phyloP scores from a whole-genome alignment of 1,140 invertebrate genomes.

The Drosophila rhopaloa region DNA sequence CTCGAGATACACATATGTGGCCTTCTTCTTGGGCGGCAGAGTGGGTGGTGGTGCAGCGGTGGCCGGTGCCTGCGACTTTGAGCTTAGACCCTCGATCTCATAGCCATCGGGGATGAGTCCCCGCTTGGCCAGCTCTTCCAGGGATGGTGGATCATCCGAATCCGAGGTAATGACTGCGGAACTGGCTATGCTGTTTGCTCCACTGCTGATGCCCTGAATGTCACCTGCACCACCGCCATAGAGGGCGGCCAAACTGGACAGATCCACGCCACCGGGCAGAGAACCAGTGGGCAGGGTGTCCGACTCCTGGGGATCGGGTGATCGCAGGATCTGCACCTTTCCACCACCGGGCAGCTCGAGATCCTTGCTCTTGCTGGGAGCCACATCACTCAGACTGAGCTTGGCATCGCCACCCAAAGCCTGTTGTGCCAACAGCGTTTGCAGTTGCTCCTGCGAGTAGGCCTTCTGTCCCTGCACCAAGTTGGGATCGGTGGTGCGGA shows the following conservation, averaged over 20 bases:
- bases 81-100: constrained; percentile 90
- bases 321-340: constrained; percentile 89
- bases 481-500: constrained; percentile 88
- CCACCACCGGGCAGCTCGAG: constrained; percentile 90
- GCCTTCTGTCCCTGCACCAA: constrained; percentile 85
- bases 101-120: constrained; percentile 90
- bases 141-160: constrained; percentile 84
- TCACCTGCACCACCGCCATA: constrained; percentile 73
- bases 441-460: constrained; percentile 77
- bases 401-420: constrained; percentile 59
- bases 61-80: constrained; percentile 86
- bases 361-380: constrained; percentile 86
- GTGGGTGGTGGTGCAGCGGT: constrained; percentile 89
- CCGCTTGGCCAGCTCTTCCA: constrained; percentile 91
- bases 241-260: constrained; percentile 72
- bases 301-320: constrained; percentile 85
- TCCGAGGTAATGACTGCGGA: constrained; percentile 84
- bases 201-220: constrained; percentile 72
- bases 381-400: constrained; percentile 65
- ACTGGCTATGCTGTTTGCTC: constrained; percentile 83
- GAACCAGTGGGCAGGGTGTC: constrained; percentile 54
- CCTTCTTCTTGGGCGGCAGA: constrained; percentile 90
- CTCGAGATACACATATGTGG: constrained; percentile 93
- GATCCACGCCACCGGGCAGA: constrained; percentile 73
- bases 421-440: constrained; percentile 71